Evolutionary conservation across 2,113 vertebrate species (phyloP), one percentile per base, ranked within the genome.

Genomic region (Aplodontia rufa): DNA sequence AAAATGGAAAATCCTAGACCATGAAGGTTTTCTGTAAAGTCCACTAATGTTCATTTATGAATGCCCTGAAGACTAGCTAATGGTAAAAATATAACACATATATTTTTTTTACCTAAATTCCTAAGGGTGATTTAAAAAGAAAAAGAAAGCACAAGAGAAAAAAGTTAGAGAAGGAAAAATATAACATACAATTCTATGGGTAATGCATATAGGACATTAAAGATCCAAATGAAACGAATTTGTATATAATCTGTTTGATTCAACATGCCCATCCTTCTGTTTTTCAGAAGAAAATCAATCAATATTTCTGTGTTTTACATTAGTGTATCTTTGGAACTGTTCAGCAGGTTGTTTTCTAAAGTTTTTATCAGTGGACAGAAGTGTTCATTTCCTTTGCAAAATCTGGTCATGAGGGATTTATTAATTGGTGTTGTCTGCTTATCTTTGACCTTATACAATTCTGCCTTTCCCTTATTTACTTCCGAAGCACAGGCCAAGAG

Each of bases 151-250:
- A 17, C 13, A 75, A 17, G 53, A 92, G 28, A 76, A 6, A 92
- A 90, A 78, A n/a, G n/a, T n/a, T n/a, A n/a, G n/a, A n/a, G 75
- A 81, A 95, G 76, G 45, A 80, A 94, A 91, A 93, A 42, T 22
- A 82, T 1, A 90, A 86, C 2, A 91, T 20, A 22, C 24, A 82
- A 81, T 64, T 69, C 45, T 82, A 53, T 37, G 26, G 81, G 32
- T 71, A 64, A 85, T 72, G n/a, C n/a, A 81, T 91, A 81, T 53
- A 82, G 60, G 35, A 60, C 6, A n/a, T 58, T 79, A 87, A 6
- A 86, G 10, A 93, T 91, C 47, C 26, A 91, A 74, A 75, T 62
- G 91, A 84, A 84, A 92, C 30, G 53, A 80, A 80, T 66, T 92
- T 95, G 28, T 42, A 30, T 37, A 42, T n/a, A 22, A 8, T 10